Conservation (phyloP, 2,797 vertebrate genomes). For the Falco peregrinus region DNA sequence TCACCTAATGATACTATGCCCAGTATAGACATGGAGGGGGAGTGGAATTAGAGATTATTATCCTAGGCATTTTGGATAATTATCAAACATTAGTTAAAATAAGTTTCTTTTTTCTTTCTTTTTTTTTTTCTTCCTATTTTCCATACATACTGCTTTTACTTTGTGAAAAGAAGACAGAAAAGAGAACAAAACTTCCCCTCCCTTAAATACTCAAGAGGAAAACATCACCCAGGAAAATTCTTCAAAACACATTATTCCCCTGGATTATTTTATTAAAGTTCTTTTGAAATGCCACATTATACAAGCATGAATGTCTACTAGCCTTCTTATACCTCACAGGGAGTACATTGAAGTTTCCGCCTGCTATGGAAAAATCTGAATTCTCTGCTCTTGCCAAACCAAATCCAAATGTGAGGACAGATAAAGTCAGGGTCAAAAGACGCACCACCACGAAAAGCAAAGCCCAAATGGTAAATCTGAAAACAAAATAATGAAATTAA, state of each 20-base stretch:
- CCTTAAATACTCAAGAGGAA: background rate
- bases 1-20: background rate
- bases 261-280: background rate
- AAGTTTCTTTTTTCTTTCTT: background rate
- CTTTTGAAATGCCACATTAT: background rate
- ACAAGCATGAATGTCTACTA: background rate
- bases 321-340: conserved; percentile 78
- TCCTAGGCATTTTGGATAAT: background rate
- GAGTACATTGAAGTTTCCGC: conserved; percentile 85
- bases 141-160: background rate
- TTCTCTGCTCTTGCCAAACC: conserved; percentile 83
- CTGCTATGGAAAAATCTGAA: conserved; percentile 82
- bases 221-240: background rate
- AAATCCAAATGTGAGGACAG: conserved; percentile 86
- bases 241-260: background rate
- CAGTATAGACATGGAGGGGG: background rate
- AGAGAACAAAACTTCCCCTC: background rate
- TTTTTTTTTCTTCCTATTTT: background rate
- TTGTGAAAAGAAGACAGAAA: background rate
- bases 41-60: background rate
- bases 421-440: conserved; percentile 86
- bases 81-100: background rate
- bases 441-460: conserved; percentile 85
- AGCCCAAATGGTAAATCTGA: conserved; percentile 86
- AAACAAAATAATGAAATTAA: background rate